Evolutionary conservation across 2,797 vertebrate species (phyloP).

Genomic region (Gymnocypris eckloni): DNA sequence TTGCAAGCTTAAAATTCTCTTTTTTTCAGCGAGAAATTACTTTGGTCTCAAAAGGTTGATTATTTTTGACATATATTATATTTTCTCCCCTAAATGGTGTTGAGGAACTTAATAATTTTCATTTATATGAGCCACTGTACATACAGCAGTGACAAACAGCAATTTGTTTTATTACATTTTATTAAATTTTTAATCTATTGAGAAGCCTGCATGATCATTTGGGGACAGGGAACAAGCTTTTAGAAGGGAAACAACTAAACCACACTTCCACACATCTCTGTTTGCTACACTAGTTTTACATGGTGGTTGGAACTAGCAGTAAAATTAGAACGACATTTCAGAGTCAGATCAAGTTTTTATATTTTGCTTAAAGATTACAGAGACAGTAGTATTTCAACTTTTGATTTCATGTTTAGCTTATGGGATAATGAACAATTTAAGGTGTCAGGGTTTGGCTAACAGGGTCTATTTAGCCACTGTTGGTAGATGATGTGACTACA

Average conservation of each 20-base stretch:
- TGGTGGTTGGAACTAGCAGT: not conserved
- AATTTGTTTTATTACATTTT: not conserved
- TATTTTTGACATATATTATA: no score
- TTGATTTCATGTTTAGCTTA: not conserved
- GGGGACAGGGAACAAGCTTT: not conserved
- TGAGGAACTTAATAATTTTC: not conserved
- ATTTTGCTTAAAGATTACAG: not conserved
- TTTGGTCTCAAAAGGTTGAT: not conserved
- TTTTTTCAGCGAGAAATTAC: not conserved
- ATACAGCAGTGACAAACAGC: not conserved
- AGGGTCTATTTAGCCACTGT: not conserved
- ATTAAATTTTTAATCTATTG: not conserved
- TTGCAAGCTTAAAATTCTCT: not conserved
- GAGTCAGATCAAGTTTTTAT: not conserved
- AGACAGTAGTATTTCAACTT: not conserved
- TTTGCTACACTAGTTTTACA: not conserved
- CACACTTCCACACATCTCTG: not conserved
- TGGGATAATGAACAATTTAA: not conserved
- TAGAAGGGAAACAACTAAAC: not conserved
- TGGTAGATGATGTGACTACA: not conserved
- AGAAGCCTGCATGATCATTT: not conserved
- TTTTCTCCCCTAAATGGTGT: not conserved
- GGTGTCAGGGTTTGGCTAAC: not conserved
- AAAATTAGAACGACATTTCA: not conserved
- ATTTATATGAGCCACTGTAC: not conserved